Percentiles rank a stretch among this genome's conserved stretches.
phyloP scores from a whole-genome alignment of 1,140 invertebrate species.

The Neuroterus valhalla region DNA sequence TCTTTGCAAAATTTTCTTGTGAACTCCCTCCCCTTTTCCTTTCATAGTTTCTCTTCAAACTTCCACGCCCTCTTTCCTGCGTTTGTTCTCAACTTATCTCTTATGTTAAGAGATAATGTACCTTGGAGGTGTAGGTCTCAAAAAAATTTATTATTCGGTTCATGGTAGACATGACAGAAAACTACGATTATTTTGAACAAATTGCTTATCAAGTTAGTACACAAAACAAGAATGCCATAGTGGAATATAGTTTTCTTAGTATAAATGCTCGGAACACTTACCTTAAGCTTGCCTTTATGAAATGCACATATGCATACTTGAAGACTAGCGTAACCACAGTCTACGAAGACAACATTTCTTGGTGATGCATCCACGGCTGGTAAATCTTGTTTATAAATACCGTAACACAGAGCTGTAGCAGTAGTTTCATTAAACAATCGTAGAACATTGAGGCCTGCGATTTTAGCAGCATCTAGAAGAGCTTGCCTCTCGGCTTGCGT shows the following conservation, averaged over 20 bases:
- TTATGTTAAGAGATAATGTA: too few species aligned
- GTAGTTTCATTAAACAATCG: constrained; percentile 98
- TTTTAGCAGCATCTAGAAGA: constrained; percentile 90
- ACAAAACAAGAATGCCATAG: constrained; percentile 1
- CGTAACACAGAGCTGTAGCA: constrained; percentile 95
- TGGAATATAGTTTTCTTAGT: too few species aligned
- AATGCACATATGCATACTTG: constrained; percentile 93
- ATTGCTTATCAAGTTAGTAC: neutral
- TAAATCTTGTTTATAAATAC: constrained; percentile 97
- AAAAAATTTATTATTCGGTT: too few species aligned
- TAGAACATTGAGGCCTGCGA: constrained; percentile 94
- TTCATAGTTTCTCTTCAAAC: too few species aligned
- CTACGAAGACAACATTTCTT: constrained; percentile 93
- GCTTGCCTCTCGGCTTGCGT: constrained; percentile 95
- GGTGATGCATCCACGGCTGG: constrained; percentile 90
- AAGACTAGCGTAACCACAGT: constrained; percentile 90
- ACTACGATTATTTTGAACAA: constrained; percentile 22
- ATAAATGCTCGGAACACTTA: constrained; percentile 56
- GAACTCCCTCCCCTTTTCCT: too few species aligned
- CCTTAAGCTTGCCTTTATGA: constrained; percentile 94
- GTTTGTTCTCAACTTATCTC: too few species aligned
- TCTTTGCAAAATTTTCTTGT: too few species aligned
- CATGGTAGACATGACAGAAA: neutral
- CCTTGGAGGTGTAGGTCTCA: too few species aligned
- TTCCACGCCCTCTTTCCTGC: too few species aligned